Percentiles rank a stretch among this genome's conserved stretches.
Conservation (phyloP, 2,113 vertebrate genomes). For the Alligator mississippiensis region DNA sequence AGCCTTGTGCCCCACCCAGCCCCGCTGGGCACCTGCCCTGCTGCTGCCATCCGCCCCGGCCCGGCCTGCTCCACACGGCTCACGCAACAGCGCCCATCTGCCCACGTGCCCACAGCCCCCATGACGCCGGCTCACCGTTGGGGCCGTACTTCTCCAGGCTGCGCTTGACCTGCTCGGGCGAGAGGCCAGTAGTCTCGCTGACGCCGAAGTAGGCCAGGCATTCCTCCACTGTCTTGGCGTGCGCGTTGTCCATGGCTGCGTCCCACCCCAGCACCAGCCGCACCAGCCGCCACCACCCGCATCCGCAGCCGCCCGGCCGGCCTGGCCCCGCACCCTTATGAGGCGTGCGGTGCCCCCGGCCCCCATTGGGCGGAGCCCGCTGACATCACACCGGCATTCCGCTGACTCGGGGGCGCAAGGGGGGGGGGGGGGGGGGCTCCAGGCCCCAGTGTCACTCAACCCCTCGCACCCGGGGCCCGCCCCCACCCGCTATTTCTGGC, state of each 20-base stretch:
- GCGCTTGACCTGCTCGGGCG: constrained; percentile 88
- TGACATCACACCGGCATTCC: constrained; percentile 41
- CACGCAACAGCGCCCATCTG: too few relatives aligned
- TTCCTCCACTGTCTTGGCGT: constrained; percentile 82
- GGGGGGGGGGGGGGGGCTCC: not conserved
- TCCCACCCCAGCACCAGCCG: not conserved
- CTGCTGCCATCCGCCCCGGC: too few relatives aligned
- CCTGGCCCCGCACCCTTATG: constrained; percentile 72
- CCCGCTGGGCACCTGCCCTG: too few relatives aligned
- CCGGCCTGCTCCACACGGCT: too few relatives aligned
- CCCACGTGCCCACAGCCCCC: not conserved
- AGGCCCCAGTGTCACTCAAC: too few relatives aligned
- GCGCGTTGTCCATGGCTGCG: constrained; percentile 87
- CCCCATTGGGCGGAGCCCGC: constrained; percentile 27
- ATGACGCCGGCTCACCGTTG: constrained; percentile 84
- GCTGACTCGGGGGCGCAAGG: not conserved
- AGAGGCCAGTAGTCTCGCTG: constrained; percentile 82
- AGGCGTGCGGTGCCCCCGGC: constrained; percentile 46
- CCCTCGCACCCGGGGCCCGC: too few relatives aligned
- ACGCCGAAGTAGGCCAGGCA: constrained; percentile 88
- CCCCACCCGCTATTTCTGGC: too few relatives aligned
- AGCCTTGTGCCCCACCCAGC: too few relatives aligned
- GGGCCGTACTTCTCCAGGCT: constrained; percentile 87
- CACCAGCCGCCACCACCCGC: not conserved
- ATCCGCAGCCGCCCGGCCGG: not conserved